Base-by-base conservation (phyloP, 2,888 invertebrate species). In the Macaria liturata region DNA sequence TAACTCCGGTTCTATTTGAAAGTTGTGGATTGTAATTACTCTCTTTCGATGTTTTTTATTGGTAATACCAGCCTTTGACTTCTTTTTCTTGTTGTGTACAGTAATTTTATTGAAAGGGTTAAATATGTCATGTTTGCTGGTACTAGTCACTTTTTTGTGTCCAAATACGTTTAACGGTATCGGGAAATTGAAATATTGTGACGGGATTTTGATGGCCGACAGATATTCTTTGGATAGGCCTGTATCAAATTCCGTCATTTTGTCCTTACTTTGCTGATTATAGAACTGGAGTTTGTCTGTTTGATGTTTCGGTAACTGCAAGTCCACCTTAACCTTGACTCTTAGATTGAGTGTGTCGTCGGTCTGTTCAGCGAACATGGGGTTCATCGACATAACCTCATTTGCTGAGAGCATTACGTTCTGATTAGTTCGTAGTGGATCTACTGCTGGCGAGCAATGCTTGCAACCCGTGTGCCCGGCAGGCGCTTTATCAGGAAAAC, bases 41-140 rank as follows among this genome's bases (percentile, higher is more conserved):
- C 88, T 91, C 64, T 84, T 88, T 51, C 81, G 72, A 59, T 88
- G 86, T 65, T 84, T 88, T 68, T 87, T 91, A 55, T 73, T 83
- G 57, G 64, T 80, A 63, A 72, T 83, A 54, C 66, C 80, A 9
- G 61, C 46, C 54, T 78, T 81, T 1, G 78, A 64, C 68, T 88
- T 91, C 71, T 88, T 91, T 69, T 87, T 91, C 69, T 88, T 90
- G 58, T 88, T 90, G 58, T 88, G 88, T 32, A 88, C 78, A 43
- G 80, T 80, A 63, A 85, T 75, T 75, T 86, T 88, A 54, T 86
- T 84, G 46, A 83, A 51, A 9, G 83, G 76, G 4, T 68, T 45
- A 20, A 76, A 67, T 20, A 32, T 34, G 7, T 59, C 55, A 9
- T 55, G 52, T 46, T 49, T 59, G 46, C 79, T 73, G 59, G 75